A percentile compares a stretch with the other conserved stretches of the same genome.
These are phyloP conservation scores for Chrysodeixis includens DNA, from an alignment of 2,888 invertebrate species.

Conservation along the genomic window DNA sequence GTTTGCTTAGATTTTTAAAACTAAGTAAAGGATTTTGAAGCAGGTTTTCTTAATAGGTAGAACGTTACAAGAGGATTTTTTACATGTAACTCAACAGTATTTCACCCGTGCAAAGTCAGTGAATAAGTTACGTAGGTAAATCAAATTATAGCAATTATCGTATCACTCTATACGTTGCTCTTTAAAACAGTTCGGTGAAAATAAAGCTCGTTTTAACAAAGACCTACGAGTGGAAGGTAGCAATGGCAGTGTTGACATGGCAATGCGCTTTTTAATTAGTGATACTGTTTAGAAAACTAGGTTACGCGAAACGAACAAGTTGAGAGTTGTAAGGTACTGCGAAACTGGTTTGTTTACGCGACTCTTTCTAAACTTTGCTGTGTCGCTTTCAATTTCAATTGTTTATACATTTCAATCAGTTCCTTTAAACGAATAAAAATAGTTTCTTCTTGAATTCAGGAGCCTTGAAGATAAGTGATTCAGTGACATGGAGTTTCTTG, in stretches of 20 bases:
- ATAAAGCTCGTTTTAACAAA: background rate
- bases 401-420: background rate
- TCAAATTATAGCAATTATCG: no score
- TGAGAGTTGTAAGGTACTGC: background rate
- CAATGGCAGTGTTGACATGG: slow-evolving; percentile 20
- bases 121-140: no score
- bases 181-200: background rate
- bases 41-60: no score
- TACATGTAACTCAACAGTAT: no score
- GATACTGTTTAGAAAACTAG: slow-evolving; percentile 24
- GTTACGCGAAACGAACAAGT: slow-evolving; percentile 5
- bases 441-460: no score
- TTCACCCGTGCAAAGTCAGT: no score
- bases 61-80: no score
- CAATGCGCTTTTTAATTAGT: slow-evolving; percentile 31
- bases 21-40: no score
- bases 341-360: background rate
- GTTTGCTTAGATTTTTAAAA: no score
- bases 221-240: background rate
- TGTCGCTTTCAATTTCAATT: background rate
- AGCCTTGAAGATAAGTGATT: no score
- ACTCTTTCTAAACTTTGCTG: background rate
- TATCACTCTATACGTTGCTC: no score
- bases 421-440: background rate
- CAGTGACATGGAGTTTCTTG: no score